Percentiles rank a stretch among this genome's conserved stretches.
These are phyloP conservation scores for Corydoras maculifer DNA, from an alignment of 2,113 vertebrate species.

Conservation along the genomic window DNA sequence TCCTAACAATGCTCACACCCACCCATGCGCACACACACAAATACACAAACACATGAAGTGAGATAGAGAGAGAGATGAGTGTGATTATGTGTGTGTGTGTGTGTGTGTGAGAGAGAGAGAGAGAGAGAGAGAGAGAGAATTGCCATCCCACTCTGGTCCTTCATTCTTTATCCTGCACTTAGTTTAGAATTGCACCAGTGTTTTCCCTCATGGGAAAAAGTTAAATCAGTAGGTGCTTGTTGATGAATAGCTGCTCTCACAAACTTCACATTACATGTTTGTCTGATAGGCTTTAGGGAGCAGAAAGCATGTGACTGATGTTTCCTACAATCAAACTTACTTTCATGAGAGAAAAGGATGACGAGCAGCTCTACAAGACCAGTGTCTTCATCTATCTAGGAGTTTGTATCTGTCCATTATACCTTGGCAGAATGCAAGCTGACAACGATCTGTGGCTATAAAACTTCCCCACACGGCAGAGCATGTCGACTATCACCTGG, in stretches of 20 bases:
- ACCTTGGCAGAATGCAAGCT: background rate
- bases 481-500: constrained; percentile 8
- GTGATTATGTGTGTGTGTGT: too few relatives aligned
- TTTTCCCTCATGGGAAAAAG: constrained; percentile 2
- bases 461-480: constrained; percentile 14
- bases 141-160: background rate
- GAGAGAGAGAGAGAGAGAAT: background rate
- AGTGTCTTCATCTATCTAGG: constrained; percentile 11
- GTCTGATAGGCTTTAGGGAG: constrained; percentile 1
- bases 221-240: background rate
- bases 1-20: constrained; percentile 16
- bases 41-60: too few relatives aligned
- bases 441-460: background rate
- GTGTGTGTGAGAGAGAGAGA: too few relatives aligned
- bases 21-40: constrained; percentile 10
- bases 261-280: constrained; percentile 11
- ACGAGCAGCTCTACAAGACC: background rate
- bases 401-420: constrained; percentile 9
- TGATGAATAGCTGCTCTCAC: constrained; percentile 26
- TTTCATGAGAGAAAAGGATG: constrained; percentile 14
- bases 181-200: constrained; percentile 2
- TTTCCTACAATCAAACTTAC: constrained; percentile 18
- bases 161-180: constrained; percentile 11
- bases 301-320: constrained; percentile 11
- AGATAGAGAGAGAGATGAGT: too few relatives aligned